Conservation (phyloP, 2,797 vertebrate species). For the Dermochelys coriacea region DNA sequence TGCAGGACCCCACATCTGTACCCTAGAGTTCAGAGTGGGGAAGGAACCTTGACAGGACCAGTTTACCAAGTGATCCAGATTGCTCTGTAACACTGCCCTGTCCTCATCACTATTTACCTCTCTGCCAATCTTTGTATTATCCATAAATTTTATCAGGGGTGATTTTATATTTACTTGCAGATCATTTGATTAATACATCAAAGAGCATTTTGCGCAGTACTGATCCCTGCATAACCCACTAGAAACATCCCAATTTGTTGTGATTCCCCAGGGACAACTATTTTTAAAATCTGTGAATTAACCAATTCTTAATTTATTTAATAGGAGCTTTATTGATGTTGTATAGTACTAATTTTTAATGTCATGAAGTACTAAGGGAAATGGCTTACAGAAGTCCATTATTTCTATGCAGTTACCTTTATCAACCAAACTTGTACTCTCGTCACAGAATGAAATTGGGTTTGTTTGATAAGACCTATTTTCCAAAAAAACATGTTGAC, state of each 20-base stretch:
- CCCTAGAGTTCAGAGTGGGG: too few species aligned
- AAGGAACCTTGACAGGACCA: too few species aligned
- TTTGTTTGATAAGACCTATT: not conserved
- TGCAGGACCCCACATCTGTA: too few species aligned
- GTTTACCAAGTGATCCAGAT: too few species aligned
- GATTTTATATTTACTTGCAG: constrained; percentile 30
- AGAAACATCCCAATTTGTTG: not conserved
- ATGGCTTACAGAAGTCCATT: not conserved
- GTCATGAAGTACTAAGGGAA: not conserved
- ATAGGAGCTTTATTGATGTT: not conserved
- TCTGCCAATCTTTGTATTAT: too few species aligned
- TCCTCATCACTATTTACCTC: too few species aligned
- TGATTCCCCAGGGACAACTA: constrained; percentile 16
- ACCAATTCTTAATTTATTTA: not conserved
- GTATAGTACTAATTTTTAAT: not conserved
- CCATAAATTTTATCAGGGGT: constrained; percentile 51
- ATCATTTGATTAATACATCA: too few species aligned
- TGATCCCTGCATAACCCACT: not conserved
- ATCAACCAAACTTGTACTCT: not conserved
- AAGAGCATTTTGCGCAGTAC: too few species aligned
- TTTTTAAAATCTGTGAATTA: not conserved
- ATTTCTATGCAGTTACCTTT: constrained; percentile 33
- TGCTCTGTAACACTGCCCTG: too few species aligned
- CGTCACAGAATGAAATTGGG: constrained; percentile 14
- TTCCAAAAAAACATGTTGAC: not conserved